Conservation (phyloP, 2,113 vertebrate species). For the Callionymus lyra region DNA sequence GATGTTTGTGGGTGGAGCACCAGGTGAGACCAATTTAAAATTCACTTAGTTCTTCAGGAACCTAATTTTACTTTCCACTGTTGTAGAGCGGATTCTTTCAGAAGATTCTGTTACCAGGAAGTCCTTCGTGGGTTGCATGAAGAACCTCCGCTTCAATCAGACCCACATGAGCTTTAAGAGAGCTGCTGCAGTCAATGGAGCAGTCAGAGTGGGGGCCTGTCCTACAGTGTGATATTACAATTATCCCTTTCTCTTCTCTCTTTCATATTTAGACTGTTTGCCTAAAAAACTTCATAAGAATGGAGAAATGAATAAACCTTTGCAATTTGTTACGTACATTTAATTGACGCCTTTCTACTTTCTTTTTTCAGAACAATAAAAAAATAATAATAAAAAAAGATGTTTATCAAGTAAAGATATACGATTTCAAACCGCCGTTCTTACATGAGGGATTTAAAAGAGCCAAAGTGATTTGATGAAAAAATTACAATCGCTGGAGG, state of each 20-base stretch:
- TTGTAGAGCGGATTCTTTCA: conserved; percentile 73
- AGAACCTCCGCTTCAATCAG: conserved; percentile 79
- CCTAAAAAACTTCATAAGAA: too few species aligned
- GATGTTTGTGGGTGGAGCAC: conserved; percentile 87
- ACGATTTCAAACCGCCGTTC: too few species aligned
- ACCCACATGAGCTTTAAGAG: conserved; percentile 78
- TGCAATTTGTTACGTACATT: too few species aligned
- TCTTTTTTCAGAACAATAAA: too few species aligned
- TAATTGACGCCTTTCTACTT: too few species aligned
- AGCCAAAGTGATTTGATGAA: too few species aligned
- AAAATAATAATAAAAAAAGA: too few species aligned
- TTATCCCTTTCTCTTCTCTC: not conserved
- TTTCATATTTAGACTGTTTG: too few species aligned
- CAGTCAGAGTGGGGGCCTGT: conserved; percentile 80
- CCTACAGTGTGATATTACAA: conserved; percentile 70
- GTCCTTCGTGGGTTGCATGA: conserved; percentile 83
- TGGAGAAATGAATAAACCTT: too few species aligned
- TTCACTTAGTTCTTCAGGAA: not conserved
- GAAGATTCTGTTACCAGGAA: conserved; percentile 64
- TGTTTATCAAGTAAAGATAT: too few species aligned
- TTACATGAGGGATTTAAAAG: too few species aligned
- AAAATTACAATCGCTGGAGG: too few species aligned
- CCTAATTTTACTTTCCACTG: conserved; percentile 8
- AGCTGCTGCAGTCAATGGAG: conserved; percentile 79
- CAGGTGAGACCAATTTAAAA: conserved; percentile 66